Conservation (phyloP, 2,113 vertebrate species). For the Phocoena sinus region DNA sequence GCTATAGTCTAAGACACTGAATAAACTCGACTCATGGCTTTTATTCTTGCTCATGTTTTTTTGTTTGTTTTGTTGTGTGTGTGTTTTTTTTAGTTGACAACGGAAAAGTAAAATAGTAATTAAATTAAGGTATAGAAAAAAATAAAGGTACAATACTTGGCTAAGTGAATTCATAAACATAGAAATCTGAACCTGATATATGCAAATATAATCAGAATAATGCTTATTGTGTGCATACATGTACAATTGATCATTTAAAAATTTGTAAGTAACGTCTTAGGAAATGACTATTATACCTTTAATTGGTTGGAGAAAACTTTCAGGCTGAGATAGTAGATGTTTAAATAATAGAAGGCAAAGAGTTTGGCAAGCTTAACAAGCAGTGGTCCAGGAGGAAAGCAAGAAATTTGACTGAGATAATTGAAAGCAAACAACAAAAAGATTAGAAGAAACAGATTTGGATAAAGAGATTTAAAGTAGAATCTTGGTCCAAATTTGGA, state of each 20-base stretch:
- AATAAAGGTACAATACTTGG: not conserved
- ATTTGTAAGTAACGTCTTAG: not conserved
- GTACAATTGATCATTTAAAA: not conserved
- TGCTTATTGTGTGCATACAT: not conserved
- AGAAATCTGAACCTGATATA: not conserved
- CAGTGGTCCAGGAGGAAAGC: not conserved
- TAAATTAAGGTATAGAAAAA: not conserved
- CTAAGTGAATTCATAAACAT: not conserved
- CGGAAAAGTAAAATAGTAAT: not conserved
- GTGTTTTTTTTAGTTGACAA: not conserved
- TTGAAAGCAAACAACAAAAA: not conserved
- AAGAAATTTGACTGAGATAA: conserved; percentile 14
- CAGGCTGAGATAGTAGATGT: not conserved
- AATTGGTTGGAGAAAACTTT: not conserved
- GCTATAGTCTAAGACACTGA: not conserved
- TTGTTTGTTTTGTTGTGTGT: no score
- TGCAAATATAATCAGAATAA: not conserved
- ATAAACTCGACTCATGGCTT: not conserved
- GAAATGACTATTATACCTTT: not conserved
- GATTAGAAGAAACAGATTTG: not conserved
- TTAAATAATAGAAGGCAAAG: not conserved
- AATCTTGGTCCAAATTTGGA: not conserved
- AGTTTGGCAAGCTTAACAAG: not conserved
- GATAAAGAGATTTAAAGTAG: not conserved
- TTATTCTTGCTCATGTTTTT: not conserved